Evolutionary conservation across 1,140 invertebrate species (phyloP).

Genomic region (Acromyrmex echinatior): DNA sequence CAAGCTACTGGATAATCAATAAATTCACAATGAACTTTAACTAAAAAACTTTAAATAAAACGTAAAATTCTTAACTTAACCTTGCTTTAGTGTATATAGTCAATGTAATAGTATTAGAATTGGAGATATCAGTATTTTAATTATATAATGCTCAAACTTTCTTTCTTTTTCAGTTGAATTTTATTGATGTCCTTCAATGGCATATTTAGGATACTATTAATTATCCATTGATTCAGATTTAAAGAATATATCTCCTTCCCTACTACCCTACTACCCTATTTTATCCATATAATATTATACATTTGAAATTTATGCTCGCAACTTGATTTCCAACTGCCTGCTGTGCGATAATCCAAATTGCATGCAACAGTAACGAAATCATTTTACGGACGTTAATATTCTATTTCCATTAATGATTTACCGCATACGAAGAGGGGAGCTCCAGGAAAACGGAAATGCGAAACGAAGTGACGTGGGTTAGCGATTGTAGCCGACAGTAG

Average conservation of each 20-base stretch:
- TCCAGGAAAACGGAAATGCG: conserved; percentile 13
- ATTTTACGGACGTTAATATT: conserved; percentile 21
- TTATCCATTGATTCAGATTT: no score
- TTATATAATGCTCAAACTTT: no score
- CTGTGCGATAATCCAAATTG: conserved; percentile 1
- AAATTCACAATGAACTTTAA: no score
- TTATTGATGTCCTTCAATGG: no score
- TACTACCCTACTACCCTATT: not conserved
- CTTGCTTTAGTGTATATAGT: no score
- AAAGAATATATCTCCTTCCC: not conserved
- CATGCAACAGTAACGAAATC: conserved; percentile 4
- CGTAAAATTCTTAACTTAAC: no score
- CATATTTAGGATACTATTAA: no score
- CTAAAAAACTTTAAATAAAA: no score
- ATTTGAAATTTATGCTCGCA: not conserved
- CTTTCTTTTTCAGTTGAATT: no score
- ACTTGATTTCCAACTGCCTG: not conserved
- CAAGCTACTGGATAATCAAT: no score
- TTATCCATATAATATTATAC: not conserved
- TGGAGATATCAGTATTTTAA: no score
- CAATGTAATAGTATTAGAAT: no score
- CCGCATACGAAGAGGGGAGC: not conserved
- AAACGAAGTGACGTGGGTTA: conserved; percentile 48
- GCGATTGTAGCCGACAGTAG: conserved; percentile 56
- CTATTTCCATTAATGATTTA: conserved; percentile 48